Evolutionary conservation across 2,113 vertebrate genomes (phyloP).

Genomic region (Bothrops jararaca): DNA sequence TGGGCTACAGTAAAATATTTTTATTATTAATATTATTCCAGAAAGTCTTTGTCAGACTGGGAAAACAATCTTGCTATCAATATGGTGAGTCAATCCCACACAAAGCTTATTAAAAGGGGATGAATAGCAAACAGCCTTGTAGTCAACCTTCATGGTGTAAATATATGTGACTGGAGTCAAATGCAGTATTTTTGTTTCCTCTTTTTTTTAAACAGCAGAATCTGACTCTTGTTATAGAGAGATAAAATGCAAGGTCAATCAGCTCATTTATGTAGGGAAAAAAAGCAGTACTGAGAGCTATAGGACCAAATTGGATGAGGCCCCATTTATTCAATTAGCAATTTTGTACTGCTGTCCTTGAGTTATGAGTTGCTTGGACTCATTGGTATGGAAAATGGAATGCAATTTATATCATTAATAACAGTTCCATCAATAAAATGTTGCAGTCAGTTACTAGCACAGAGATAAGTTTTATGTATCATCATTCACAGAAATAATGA

Average conservation of each 20-base stretch:
- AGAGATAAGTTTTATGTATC: not conserved
- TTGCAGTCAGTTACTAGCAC: not conserved
- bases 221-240: not conserved
- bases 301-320: not conserved
- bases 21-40: not conserved
- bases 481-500: not conserved
- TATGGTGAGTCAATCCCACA: not conserved
- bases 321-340: not conserved
- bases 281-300: not conserved
- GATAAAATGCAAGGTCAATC: not conserved
- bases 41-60: fast-evolving
- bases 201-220: not conserved
- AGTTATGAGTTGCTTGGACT: not conserved
- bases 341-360: not conserved
- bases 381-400: not conserved
- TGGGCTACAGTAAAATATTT: fast-evolving
- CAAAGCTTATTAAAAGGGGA: not conserved
- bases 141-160: not conserved
- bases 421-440: not conserved
- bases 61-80: not conserved
- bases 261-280: not conserved
- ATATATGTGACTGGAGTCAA: fast-evolving
- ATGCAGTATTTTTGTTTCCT: not conserved
- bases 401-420: not conserved
- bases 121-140: not conserved